These are phyloP conservation scores for Actinostola sp. DNA, from an alignment of 92 coral and sea anemone genomes.

Conservation along the genomic window DNA sequence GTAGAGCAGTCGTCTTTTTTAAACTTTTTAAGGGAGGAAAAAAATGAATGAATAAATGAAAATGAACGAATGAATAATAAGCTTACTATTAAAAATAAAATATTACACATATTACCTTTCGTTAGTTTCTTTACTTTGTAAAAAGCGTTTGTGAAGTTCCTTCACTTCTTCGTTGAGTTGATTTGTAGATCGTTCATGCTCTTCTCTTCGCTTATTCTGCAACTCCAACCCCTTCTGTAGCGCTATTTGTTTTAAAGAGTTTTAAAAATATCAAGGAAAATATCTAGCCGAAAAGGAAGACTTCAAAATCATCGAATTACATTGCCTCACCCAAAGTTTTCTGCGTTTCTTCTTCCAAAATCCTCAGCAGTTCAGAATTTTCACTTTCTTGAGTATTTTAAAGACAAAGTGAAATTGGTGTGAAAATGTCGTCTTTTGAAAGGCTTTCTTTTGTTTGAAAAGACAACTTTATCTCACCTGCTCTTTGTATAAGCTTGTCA, in stretches of 20 bases:
- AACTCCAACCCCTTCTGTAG: constrained; percentile 74
- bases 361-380: constrained; percentile 81
- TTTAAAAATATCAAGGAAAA: too few species aligned
- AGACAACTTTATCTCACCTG: constrained; percentile 56
- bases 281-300: too few species aligned
- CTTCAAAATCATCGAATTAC: too few species aligned
- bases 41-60: background rate
- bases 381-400: constrained; percentile 70
- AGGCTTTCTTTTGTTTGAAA: background rate
- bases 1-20: constrained; percentile 76
- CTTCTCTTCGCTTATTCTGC: constrained; percentile 47
- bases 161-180: constrained; percentile 86
- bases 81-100: background rate
- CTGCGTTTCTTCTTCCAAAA: constrained; percentile 84
- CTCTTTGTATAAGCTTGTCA: constrained; percentile 85
- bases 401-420: background rate
- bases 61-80: background rate
- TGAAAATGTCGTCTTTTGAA: background rate
- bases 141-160: constrained; percentile 81
- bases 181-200: constrained; percentile 75
- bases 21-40: constrained; percentile 25
- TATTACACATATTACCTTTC: constrained; percentile 60
- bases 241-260: too few species aligned
- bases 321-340: constrained; percentile 67
- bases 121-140: constrained; percentile 88